These are phyloP conservation scores for Aldabrachelys gigantea DNA, from an alignment of 2,113 vertebrate genomes.

Conservation along the genomic window DNA sequence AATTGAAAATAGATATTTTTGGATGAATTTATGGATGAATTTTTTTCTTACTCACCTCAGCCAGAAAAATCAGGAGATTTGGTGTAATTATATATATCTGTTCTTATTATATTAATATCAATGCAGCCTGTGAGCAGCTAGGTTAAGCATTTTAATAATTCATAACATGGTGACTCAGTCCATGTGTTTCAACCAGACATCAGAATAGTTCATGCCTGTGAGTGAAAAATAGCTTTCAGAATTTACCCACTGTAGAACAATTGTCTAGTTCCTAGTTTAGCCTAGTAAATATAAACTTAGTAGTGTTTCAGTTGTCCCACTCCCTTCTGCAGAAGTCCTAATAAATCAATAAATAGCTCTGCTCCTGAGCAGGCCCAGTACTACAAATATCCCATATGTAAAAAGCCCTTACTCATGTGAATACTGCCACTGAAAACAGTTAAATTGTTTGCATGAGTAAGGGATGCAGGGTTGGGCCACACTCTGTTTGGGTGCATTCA, in stretches of 20 bases:
- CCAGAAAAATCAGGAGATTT: background rate
- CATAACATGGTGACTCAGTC: background rate
- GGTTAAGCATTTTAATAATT: background rate
- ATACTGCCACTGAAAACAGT: background rate
- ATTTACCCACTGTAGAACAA: background rate
- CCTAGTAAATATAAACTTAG: background rate
- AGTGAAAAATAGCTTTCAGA: background rate
- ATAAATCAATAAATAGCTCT: background rate
- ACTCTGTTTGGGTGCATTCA: background rate
- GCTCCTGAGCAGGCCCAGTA: background rate
- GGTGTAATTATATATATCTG: background rate
- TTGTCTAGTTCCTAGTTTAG: background rate
- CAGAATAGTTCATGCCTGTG: background rate
- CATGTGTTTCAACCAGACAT: background rate
- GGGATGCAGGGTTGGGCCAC: background rate
- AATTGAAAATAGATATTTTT: background rate
- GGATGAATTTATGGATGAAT: background rate
- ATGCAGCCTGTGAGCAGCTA: background rate
- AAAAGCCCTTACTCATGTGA: background rate
- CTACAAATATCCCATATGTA: background rate
- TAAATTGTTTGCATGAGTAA: background rate
- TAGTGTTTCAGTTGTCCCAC: background rate
- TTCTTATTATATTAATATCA: background rate
- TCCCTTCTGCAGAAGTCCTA: background rate
- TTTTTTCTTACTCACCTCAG: background rate